Conservation (phyloP, 2,888 invertebrate species). For the Apodemia duryi region DNA sequence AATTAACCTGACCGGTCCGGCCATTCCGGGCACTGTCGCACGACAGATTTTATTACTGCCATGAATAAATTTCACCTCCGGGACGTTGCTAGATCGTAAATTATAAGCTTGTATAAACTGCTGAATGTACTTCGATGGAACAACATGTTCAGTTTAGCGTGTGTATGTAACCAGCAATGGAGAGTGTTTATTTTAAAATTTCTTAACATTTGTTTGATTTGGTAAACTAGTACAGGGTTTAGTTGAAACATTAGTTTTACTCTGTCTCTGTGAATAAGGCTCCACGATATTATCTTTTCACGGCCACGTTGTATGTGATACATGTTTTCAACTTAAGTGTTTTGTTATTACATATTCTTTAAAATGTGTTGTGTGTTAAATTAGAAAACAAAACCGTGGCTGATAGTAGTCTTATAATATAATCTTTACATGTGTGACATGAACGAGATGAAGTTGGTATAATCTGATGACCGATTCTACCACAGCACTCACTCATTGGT, state of each 20-base stretch:
- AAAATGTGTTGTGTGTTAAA: too few species aligned
- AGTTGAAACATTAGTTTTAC: neutral
- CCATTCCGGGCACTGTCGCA: conserved; percentile 46
- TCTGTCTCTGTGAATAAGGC: neutral
- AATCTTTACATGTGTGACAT: too few species aligned
- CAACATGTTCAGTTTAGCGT: conserved; percentile 13
- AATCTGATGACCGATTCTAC: too few species aligned
- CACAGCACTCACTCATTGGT: too few species aligned
- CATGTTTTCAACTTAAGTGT: neutral
- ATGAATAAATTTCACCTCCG: conserved; percentile 69
- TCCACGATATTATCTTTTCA: neutral
- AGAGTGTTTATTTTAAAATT: conserved; percentile 11
- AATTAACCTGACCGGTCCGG: conserved; percentile 49
- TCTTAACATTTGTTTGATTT: neutral
- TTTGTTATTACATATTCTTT: too few species aligned
- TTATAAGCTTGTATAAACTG: conserved; percentile 15
- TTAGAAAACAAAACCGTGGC: too few species aligned
- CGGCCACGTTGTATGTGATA: neutral
- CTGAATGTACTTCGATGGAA: conserved; percentile 12
- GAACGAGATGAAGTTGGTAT: too few species aligned
- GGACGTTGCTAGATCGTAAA: conserved; percentile 33
- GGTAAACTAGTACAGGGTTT: conserved; percentile 3
- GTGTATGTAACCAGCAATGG: conserved; percentile 10
- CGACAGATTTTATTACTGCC: conserved; percentile 71
- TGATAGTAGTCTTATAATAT: too few species aligned